Base-by-base conservation (phyloP, 2,888 invertebrate species). In the Melinaea marsaeus region DNA sequence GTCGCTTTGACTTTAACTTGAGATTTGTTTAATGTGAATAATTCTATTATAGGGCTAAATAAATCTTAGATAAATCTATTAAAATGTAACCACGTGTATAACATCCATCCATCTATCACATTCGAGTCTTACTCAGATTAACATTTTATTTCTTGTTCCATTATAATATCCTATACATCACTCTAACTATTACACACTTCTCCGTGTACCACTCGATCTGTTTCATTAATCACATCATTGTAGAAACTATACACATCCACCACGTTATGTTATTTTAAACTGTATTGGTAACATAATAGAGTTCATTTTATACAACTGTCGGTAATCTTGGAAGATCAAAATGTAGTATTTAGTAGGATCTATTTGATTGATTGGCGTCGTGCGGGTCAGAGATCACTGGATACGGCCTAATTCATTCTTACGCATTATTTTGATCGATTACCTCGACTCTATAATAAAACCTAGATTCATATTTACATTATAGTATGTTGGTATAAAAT, bases 321-420 rank as follows among this genome's bases (percentile, higher is more conserved):
- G 48, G 33, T 34, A 4, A 54, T 59, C 35, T 55, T 60, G 60
- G 72, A 69, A 73, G 76, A 76, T 78, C 75, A 76, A 77, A 79
- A 79, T 77, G 76, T 73, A 75, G 80, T 80, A 78, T 84, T 86
- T 82, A 84, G 81, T 69, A 67, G 83, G 84, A 84, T 86, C 82
- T 79, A 71, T 75, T 79, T 88, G 89, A 88, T 89, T 83, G 89
- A 88, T 88, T 79, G 86, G 81, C 80, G 78, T 72, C 76, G 79
- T 75, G 75, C 72, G 76, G 85, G 83, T 84, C 83, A 79, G 80
- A 80, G 86, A 87, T 86, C 87, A 84, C 70, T 76, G 75, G 74
- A 55, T 58, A 61, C 54, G 78, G 74, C 79, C 81, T 85, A 84
- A 86, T 84, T 81, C 81, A 77, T 80, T 79, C 76, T 76, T 77